Percentiles rank a stretch among this genome's conserved stretches.
phyloP scores from a whole-genome alignment of 2,797 vertebrate species.

The Pipistrellus nathusii region DNA sequence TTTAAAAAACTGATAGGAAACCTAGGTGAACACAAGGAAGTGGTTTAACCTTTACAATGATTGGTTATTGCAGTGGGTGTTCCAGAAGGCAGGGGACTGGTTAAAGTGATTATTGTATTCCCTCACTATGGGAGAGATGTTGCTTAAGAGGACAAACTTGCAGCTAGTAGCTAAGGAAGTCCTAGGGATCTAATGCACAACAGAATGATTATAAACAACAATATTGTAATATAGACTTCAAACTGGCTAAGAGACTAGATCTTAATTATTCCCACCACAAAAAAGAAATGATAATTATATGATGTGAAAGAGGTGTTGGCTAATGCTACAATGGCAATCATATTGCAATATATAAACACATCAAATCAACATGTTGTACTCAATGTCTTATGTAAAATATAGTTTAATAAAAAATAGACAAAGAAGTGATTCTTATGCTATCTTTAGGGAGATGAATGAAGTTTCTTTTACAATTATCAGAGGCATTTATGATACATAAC shows the following conservation, averaged over 20 bases:
- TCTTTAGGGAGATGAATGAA: not conserved
- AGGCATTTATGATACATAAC: not conserved
- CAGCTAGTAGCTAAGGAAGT: not conserved
- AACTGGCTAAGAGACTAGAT: not conserved
- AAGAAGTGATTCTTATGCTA: not conserved
- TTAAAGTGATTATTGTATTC: not conserved
- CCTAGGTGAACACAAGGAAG: not conserved
- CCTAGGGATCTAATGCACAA: not conserved
- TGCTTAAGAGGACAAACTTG: not conserved
- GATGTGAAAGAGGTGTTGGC: not conserved
- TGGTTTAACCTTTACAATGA: not conserved
- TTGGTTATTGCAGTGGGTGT: not conserved
- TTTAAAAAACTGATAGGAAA: not conserved
- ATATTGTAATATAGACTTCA: not conserved
- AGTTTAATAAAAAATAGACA: conserved; percentile 1
- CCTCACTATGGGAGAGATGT: not conserved
- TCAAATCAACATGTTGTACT: not conserved
- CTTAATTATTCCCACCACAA: not conserved
- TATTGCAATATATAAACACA: not conserved
- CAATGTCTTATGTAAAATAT: not conserved
- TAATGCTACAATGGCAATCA: not conserved
- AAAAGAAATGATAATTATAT: not conserved
- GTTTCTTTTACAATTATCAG: not conserved
- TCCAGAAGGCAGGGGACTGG: not conserved
- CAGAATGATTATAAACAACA: not conserved